phyloP scores from a whole-genome alignment of 2,888 invertebrate species.

The Allolobophora icterica region DNA sequence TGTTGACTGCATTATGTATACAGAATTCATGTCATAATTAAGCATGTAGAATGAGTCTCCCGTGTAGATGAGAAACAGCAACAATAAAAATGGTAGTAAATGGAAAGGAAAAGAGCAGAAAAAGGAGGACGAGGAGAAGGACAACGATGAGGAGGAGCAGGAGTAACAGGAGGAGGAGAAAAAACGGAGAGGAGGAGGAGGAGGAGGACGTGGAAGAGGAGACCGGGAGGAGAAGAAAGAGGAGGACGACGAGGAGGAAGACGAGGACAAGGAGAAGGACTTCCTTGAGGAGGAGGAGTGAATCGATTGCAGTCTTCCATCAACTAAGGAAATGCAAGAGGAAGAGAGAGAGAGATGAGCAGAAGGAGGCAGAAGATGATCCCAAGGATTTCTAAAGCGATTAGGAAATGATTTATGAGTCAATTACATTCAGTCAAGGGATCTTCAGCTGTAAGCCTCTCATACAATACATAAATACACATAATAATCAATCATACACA shows the following conservation, averaged over 20 bases:
- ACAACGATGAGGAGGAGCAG: background rate
- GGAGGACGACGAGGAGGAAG: too few relatives aligned
- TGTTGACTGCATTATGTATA: background rate
- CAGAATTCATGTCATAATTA: background rate
- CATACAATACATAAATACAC: background rate
- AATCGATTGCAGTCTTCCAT: background rate
- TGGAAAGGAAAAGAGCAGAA: background rate
- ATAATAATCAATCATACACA: background rate
- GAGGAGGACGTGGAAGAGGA: background rate
- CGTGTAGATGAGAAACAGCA: background rate
- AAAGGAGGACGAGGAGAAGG: background rate
- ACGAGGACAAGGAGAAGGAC: background rate
- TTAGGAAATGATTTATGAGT: constrained; percentile 15
- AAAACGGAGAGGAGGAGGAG: background rate
- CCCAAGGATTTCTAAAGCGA: background rate
- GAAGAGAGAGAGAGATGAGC: background rate
- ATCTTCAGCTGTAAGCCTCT: background rate
- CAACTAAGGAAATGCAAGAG: background rate
- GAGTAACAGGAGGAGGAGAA: background rate
- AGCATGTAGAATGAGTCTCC: background rate
- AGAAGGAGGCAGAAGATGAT: background rate
- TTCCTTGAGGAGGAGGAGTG: background rate
- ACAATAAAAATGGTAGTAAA: background rate
- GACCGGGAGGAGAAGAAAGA: background rate
- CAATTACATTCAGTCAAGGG: constrained; percentile 12